Evolutionary conservation across 37 sponge, comb jelly and placozoan genomes (phyloP).

Genomic region (Halisarca cf. caerulea): DNA sequence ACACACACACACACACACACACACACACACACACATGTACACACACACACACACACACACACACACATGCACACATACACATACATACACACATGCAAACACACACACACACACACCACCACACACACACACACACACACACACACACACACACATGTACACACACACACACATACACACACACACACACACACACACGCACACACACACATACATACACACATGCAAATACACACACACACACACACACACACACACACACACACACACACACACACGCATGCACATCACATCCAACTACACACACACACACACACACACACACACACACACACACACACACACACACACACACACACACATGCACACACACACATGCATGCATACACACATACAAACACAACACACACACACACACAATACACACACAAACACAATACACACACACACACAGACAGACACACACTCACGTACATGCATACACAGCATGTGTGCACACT

Average conservation of each 20-base stretch:
- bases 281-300: background rate
- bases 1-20: slow-evolving; percentile 9
- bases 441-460: too few relatives aligned
- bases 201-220: background rate
- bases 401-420: too few relatives aligned
- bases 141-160: background rate
- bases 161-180: background rate
- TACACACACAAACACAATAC: too few relatives aligned
- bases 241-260: slow-evolving; percentile 21
- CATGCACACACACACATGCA: too few relatives aligned
- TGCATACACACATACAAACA: too few relatives aligned
- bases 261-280: slow-evolving; percentile 10
- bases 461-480: too few relatives aligned
- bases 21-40: background rate
- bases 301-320: background rate
- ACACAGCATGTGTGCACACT: too few relatives aligned
- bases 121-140: background rate
- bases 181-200: background rate
- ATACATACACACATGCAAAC: background rate
- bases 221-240: background rate
- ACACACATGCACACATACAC: background rate
- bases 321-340: too few relatives aligned
- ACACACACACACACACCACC: background rate
- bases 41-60: slow-evolving; percentile 9
- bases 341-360: too few relatives aligned